Base-by-base conservation (phyloP, 2,113 vertebrate species). In the Percina caprodes region DNA sequence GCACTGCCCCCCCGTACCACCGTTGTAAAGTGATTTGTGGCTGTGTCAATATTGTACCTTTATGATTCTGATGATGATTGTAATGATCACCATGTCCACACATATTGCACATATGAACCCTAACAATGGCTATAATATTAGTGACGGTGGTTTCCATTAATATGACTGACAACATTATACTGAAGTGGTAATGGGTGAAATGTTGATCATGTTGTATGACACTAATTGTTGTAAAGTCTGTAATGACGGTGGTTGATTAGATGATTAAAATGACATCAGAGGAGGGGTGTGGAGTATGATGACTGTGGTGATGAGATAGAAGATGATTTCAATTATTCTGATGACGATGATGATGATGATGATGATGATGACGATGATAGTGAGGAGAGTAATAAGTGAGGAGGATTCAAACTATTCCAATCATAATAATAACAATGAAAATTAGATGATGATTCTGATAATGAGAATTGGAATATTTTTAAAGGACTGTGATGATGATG, bases 191-290 rank as follows among this genome's bases (percentile, higher is more conserved):
- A 62, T 77, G 49, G 76, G 48, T 49, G 60, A 51, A 51, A 62
- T 19, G 26, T 15, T 75, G 52, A 86, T 35, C 42, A 49, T 55
- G 54, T 21, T 80, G 9, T 39, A 39, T 39, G 62, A 77, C 33
- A 71, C 10, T 69, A 48, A 84, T 72, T 63, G 16, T 81, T 42
- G 33, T n/a, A n/a, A n/a, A n/a, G 11, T 68, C 62, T 35, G 61
- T 42, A 56, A 72, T 46, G 23, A 52, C 55, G 80, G 11, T 24
- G 33, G 51, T 15, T 79, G 54, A 82, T 78, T 65, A 66, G 45
- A 55, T 73, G 61, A 79, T 59, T 49, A 48, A 45, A 51, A 70
- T 56, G 0, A 67, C 33, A 52, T 56, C 35, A 23, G 15, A 54
- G 33, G 35, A 30, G 23, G 30, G 18, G 39, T 39, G 56, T 5